Evolutionary conservation across 2,797 vertebrate genomes (phyloP).

Genomic region (Avahi laniger): DNA sequence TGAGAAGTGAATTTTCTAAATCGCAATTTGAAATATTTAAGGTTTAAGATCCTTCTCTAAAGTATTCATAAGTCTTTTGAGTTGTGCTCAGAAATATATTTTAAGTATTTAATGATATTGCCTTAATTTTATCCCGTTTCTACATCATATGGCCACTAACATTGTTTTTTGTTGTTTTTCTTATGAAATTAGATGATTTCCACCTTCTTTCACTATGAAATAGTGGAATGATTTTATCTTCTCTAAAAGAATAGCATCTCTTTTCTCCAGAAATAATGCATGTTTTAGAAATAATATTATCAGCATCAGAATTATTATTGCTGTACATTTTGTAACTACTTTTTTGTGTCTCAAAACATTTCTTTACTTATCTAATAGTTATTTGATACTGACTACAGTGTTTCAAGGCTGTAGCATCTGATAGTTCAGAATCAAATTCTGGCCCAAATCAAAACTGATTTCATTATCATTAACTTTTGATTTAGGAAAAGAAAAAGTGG

Average conservation of each 20-base stretch:
- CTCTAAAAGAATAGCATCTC: background rate
- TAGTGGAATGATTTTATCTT: background rate
- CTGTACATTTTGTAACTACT: background rate
- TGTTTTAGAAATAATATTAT: background rate
- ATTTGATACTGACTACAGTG: background rate
- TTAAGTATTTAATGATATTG: background rate
- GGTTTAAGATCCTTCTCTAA: background rate
- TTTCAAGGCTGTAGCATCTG: background rate
- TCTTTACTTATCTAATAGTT: background rate
- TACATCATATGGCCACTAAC: background rate
- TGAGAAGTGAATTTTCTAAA: background rate
- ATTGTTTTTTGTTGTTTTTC: background rate
- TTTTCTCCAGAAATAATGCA: background rate
- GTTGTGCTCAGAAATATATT: background rate
- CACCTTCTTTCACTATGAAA: background rate
- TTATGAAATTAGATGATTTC: background rate
- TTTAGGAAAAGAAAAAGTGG: background rate
- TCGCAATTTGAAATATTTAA: background rate
- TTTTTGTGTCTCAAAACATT: background rate
- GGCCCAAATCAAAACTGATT: background rate
- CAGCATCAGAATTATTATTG: background rate
- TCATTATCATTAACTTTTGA: background rate
- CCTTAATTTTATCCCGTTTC: background rate
- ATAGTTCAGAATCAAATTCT: background rate
- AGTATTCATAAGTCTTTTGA: background rate